Evolutionary conservation across 2,797 vertebrate species (phyloP).

Genomic region (Melanotaenia nigrans): DNA sequence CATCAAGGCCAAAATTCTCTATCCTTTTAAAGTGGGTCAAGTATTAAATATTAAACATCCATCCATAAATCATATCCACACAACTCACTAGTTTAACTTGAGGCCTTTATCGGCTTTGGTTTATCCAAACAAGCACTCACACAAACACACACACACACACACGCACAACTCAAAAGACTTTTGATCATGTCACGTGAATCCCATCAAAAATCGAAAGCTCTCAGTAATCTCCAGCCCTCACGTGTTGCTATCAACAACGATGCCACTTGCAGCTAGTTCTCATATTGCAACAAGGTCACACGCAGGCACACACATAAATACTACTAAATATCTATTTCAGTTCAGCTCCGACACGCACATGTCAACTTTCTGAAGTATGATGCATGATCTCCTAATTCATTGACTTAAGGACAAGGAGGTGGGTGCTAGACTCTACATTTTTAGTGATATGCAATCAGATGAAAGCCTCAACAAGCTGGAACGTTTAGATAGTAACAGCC

Average conservation of each 20-base stretch:
- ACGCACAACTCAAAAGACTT: conserved; percentile 9
- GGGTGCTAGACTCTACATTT: conserved; percentile 22
- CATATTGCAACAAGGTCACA: conserved; percentile 19
- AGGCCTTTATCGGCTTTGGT: conserved; percentile 38
- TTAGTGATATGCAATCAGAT: conserved; percentile 35
- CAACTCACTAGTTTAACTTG: conserved; percentile 43
- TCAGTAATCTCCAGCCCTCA: conserved; percentile 38
- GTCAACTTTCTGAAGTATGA: conserved; percentile 55
- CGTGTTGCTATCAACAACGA: conserved; percentile 15
- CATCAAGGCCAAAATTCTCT: conserved; percentile 39
- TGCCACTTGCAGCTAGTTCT: conserved; percentile 34
- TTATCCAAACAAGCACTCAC: conserved; percentile 27
- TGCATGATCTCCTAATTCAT: conserved; percentile 28
- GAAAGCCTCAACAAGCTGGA: not conserved
- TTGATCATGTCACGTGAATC: conserved; percentile 35
- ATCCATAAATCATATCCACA: conserved; percentile 67
- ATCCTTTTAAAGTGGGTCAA: conserved; percentile 64
- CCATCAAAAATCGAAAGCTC: conserved; percentile 52
- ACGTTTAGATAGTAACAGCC: not conserved
- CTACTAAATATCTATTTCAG: conserved; percentile 62
- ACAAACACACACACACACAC: not conserved
- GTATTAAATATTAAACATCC: conserved; percentile 72
- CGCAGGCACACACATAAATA: not conserved
- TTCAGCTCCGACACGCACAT: conserved; percentile 61
- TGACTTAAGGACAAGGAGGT: conserved; percentile 22